Conservation (phyloP, 1,140 invertebrate species). For the Acromyrmex heyeri region DNA sequence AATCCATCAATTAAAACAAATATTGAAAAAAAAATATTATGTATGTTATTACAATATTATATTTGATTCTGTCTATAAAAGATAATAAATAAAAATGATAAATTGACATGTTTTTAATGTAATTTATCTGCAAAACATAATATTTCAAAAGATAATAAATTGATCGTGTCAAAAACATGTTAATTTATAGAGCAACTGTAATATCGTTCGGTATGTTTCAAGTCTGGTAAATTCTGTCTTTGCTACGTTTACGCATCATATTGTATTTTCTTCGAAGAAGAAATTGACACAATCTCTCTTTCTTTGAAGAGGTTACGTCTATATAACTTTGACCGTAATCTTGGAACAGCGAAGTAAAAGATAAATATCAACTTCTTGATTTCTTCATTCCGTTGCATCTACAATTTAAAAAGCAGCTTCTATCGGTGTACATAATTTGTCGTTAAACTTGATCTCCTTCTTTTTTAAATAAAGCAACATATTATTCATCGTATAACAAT, state of each 20-base stretch:
- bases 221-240: background rate
- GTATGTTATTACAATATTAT: background rate
- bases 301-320: constrained; percentile 60
- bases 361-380: constrained; percentile 55
- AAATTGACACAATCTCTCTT: constrained; percentile 64
- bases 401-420: constrained; percentile 49
- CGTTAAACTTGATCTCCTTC: constrained; percentile 35
- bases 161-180: background rate
- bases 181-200: constrained; percentile 10
- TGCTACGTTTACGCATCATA: constrained; percentile 45
- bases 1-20: constrained; percentile 32
- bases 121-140: background rate
- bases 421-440: constrained; percentile 51
- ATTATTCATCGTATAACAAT: constrained; percentile 8
- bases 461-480: constrained; percentile 29
- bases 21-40: background rate
- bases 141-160: background rate
- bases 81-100: constrained; percentile 15
- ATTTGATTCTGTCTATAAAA: background rate
- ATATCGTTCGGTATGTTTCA: background rate
- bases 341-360: constrained; percentile 49
- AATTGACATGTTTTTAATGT: background rate
- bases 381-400: constrained; percentile 59
- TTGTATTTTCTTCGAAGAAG: constrained; percentile 34
- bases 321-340: constrained; percentile 63